phyloP scores from a whole-genome alignment of 1,140 invertebrate species.

The Heliothis subflexa region DNA sequence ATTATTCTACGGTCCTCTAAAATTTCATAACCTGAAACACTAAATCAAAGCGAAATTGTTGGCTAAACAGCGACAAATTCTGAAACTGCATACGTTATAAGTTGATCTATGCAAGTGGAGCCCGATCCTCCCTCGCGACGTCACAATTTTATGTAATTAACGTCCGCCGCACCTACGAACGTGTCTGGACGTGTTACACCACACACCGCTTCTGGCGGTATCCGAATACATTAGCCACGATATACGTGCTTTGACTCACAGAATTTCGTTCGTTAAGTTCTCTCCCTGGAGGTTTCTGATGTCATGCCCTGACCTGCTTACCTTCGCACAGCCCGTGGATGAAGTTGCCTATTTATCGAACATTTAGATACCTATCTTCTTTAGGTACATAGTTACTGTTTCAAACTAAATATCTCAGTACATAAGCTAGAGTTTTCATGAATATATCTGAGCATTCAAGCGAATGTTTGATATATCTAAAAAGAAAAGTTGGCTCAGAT shows the following conservation, averaged over 20 bases:
- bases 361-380: not conserved
- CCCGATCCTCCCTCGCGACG: conserved; percentile 69
- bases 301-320: conserved; percentile 40
- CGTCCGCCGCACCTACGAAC: conserved; percentile 51
- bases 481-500: not conserved
- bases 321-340: conserved; percentile 29
- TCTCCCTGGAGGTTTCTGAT: conserved; percentile 49
- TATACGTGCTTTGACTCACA: conserved; percentile 60
- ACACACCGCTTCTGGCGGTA: conserved; percentile 63
- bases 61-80: conserved; percentile 60
- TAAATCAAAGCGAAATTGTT: conserved; percentile 53
- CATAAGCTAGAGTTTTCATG: too few relatives aligned
- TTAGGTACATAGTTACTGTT: not conserved
- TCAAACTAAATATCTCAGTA: not conserved
- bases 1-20: not conserved
- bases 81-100: conserved; percentile 65
- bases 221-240: conserved; percentile 66
- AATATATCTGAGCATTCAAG: too few relatives aligned
- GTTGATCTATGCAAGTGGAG: conserved; percentile 63
- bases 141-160: conserved; percentile 81
- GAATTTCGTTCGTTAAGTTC: conserved; percentile 55
- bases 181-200: conserved; percentile 53
- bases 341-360: conserved; percentile 8
- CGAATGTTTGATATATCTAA: not conserved
- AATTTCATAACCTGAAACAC: not conserved